Conservation (phyloP, 1,140 invertebrate genomes). For the Homarus americanus region DNA sequence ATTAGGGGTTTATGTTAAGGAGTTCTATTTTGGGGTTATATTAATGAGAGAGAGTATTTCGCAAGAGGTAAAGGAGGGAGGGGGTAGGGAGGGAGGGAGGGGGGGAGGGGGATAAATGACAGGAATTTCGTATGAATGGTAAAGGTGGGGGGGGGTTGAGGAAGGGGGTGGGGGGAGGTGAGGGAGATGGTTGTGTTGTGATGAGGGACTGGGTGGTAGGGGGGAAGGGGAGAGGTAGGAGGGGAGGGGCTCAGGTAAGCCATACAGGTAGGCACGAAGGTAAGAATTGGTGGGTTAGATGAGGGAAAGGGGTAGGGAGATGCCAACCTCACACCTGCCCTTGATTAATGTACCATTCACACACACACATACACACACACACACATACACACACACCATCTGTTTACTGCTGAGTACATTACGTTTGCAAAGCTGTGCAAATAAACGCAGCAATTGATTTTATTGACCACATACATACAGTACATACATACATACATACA, state of each 20-base stretch:
- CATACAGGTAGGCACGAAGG: background rate
- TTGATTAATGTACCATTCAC: background rate
- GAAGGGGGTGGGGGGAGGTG: background rate
- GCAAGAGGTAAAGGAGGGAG: background rate
- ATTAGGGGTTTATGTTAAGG: too few relatives aligned
- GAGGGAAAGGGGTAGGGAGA: too few relatives aligned
- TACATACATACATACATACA: background rate
- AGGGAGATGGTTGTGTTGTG: background rate
- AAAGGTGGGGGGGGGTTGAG: background rate
- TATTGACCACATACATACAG: background rate
- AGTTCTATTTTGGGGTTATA: too few relatives aligned
- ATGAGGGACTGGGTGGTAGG: background rate
- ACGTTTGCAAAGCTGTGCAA: too few relatives aligned
- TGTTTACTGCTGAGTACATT: too few relatives aligned
- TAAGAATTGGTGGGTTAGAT: too few relatives aligned
- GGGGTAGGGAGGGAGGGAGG: background rate
- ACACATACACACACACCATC: background rate
- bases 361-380: slow-evolving; percentile 8
- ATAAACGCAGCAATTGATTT: too few relatives aligned
- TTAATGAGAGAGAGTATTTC: too few relatives aligned
- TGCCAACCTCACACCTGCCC: background rate
- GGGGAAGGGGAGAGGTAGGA: background rate
- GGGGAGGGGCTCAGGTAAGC: background rate
- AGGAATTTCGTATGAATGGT: too few relatives aligned
- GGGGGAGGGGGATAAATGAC: background rate